A percentile compares a stretch with the other conserved stretches of the same genome.
These are phyloP conservation scores for Phyllostomus discolor DNA, from an alignment of 2,113 vertebrate species.

Conservation along the genomic window DNA sequence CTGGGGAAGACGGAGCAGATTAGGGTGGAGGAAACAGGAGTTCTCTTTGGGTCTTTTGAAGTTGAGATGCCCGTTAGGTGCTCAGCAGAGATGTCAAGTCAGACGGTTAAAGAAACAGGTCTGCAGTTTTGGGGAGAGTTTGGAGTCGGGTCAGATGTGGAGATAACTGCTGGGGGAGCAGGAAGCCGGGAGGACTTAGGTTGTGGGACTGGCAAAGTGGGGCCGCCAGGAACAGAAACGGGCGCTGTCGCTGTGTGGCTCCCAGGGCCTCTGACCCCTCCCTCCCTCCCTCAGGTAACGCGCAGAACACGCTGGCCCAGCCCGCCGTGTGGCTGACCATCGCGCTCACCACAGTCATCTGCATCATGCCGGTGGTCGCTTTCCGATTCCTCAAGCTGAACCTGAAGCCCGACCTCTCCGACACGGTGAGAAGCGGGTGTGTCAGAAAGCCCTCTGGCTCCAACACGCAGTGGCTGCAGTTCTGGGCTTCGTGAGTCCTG, in stretches of 20 bases:
- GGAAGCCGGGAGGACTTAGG: background rate
- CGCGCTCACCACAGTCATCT: slow-evolving; percentile 89
- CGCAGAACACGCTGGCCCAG: slow-evolving; percentile 90
- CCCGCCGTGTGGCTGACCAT: slow-evolving; percentile 95
- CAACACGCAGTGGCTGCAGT: background rate
- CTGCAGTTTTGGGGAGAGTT: background rate
- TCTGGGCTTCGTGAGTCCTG: background rate
- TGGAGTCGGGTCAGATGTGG: background rate
- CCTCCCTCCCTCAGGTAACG: slow-evolving; percentile 82
- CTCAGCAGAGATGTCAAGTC: background rate
- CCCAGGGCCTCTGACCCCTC: rapidly evolving
- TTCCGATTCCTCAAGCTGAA: slow-evolving; percentile 95
- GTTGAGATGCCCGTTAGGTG: background rate
- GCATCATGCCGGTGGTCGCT: slow-evolving; percentile 92
- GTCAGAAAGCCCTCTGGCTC: background rate
- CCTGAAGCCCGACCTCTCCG: slow-evolving; percentile 91
- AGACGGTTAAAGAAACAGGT: background rate
- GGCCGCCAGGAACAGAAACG: background rate
- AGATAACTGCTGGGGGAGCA: background rate
- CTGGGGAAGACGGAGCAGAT: background rate
- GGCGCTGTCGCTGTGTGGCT: rapidly evolving
- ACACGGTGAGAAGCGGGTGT: slow-evolving; percentile 83
- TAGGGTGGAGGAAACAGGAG: background rate
- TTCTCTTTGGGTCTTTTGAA: too few species aligned
- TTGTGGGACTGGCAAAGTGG: background rate